Base-by-base conservation (phyloP, 1,140 invertebrate species). In the Akabosia matsudoensis region DNA sequence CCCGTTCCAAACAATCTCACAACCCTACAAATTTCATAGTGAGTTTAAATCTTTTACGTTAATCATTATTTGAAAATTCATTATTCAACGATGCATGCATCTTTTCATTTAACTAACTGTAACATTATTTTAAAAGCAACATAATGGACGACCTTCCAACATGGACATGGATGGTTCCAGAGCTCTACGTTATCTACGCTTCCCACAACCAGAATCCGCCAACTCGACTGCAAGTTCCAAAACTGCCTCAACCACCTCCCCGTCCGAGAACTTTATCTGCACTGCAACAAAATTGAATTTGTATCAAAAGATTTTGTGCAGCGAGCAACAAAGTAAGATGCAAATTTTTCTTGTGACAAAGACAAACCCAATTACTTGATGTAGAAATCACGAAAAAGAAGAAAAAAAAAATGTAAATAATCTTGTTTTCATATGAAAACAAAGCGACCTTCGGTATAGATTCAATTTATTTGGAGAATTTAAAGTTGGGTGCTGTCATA, bases 141-240 rank as follows among this genome's bases (percentile, higher is more conserved):
- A 89, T 90, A 82, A 84, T 94, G 56, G 89, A 89, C 45, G 86
- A 88, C 0, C 83, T 94, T 54, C 92, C 93, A 0, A 90, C 91
- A 81, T 94, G 92, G 92, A 86, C 91, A 45, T 89, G 89, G 28
- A 89, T 90, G n/a, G 90, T 92, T 80, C 88, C 88, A n/a, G 87
- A 91, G 73, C 85, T 94, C 52, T 87, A 88, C 33, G 89, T 88
- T 26, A 86, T 94, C 30, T 90, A 90, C 82, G 92, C 91, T 4
- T 90, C 90, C 33, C 91, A 93, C 83, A 94, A 94, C n/a, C 82
- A 85, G 87, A 31, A 82, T 94, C 64, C 88, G 88, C 31, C 77
- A 79, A 37, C 24, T 81, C 2, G 80, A 81, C 52, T 81, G 80
- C 74, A 81, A 81, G 64, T 81, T 79, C 70, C 80, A 81, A 51